Base-by-base conservation (phyloP, 2,797 vertebrate species). In the Myiotriccus ornatus region DNA sequence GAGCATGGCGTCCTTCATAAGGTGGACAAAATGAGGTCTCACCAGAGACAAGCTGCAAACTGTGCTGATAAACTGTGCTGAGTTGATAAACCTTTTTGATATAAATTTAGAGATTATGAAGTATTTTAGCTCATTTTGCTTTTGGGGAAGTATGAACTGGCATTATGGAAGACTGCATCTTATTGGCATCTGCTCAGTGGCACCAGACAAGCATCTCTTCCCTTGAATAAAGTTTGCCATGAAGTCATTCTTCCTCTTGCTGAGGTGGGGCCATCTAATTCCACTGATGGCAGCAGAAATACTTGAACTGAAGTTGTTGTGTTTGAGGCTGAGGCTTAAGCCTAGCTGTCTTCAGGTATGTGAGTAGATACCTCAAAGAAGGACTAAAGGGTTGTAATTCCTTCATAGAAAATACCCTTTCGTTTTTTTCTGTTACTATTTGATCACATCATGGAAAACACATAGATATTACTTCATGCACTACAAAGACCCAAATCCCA, bases 381-480 rank as follows among this genome's bases (percentile, higher is more conserved):
- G 20, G 37, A 60, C 22, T 32, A n/a, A 21, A 75, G 13, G 7
- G 6, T 25, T 65, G 2, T 47, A 68, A 76, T 82, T 91, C 47
- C 77, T 93, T 74, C 59, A 53, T 2, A 67, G 74, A 95, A 86
- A 91, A 91, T 52, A 56, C 19, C 81, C 15, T 69, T 89, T 47
- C 27, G 83, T 81, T 63, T 90, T 47, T 93, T 91, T 64, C 68
- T 55, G 6, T 55, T 71, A n/a, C 55, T 89, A 35, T 93, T 96
- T 94, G 74, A 90, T 92, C 82, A 46, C 77, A 49, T 84, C 21
- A 56, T 37, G 67, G 70, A 88, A 94, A 87, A 60, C 41, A 89
- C 59, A 73, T 18, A 81, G 93, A 69, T 91, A 90, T 35, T 90
- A 71, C 43, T 85, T 78, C 35, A 86, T 39, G 65, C 37, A 88